Evolutionary conservation across 2,113 vertebrate genomes (phyloP).

Genomic region (Cryptomyrus ogoouensis): DNA sequence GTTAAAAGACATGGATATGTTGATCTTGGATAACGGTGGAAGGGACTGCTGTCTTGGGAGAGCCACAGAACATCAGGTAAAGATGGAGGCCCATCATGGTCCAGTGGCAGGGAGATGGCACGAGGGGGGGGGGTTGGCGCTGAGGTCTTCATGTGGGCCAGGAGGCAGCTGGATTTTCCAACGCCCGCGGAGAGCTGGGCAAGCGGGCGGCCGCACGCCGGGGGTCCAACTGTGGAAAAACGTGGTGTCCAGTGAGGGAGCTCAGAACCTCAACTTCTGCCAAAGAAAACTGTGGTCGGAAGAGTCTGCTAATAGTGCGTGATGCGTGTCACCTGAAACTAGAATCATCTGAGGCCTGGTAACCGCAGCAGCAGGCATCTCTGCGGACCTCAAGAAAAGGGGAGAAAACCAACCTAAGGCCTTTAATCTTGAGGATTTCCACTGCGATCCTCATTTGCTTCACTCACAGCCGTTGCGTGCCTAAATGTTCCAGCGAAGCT

Average conservation of each 20-base stretch:
- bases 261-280: constrained; percentile 54
- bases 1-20: not conserved
- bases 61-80: not conserved
- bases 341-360: constrained; percentile 70
- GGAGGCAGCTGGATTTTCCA: constrained; percentile 4
- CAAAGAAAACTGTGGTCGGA: constrained; percentile 77
- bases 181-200: not conserved
- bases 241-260: constrained; percentile 46
- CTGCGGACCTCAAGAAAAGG: constrained; percentile 38
- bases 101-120: not conserved
- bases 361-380: constrained; percentile 67
- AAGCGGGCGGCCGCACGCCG: not conserved
- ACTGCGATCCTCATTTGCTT: constrained; percentile 53
- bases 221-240: constrained; percentile 58
- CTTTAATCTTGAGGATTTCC: constrained; percentile 38
- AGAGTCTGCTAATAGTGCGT: constrained; percentile 77
- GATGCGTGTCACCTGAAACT: constrained; percentile 77
- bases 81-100: not conserved
- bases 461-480: constrained; percentile 56
- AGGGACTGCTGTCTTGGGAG: not conserved
- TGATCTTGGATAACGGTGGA: not conserved
- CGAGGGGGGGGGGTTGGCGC: not conserved
- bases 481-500: constrained; percentile 39
- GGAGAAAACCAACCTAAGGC: constrained; percentile 42
- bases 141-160: not conserved